Evolutionary conservation across 2,888 invertebrate species (phyloP).

Genomic region (Trichopria drosophilae): DNA sequence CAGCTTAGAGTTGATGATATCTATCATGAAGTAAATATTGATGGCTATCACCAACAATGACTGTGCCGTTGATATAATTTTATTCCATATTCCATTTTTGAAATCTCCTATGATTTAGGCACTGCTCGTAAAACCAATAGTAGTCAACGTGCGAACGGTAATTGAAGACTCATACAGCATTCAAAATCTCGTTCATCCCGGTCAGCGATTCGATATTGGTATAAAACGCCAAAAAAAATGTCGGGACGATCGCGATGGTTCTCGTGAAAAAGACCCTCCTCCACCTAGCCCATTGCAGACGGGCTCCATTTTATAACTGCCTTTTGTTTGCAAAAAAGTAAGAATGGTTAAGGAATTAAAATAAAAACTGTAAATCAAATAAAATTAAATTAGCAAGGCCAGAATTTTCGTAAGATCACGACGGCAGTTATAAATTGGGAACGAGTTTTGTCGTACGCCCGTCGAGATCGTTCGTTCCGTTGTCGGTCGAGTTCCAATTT

Average conservation of each 20-base stretch:
- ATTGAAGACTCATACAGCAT: conserved; percentile 83
- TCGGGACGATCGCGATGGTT: conserved; percentile 76
- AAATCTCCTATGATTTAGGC: conserved; percentile 81
- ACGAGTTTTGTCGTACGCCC: too few species aligned
- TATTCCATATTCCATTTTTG: conserved; percentile 71
- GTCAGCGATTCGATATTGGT: conserved; percentile 71
- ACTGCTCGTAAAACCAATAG: conserved; percentile 83
- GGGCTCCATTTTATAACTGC: too few species aligned
- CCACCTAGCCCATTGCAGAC: conserved; percentile 83
- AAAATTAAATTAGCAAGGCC: too few species aligned
- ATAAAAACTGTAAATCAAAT: too few species aligned
- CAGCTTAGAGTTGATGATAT: too few species aligned
- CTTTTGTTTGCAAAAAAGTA: too few species aligned
- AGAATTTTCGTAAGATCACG: too few species aligned
- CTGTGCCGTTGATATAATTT: conserved; percentile 4
- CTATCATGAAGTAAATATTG: conserved; percentile 11
- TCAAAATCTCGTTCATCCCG: conserved; percentile 81
- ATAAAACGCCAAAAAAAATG: conserved; percentile 71
- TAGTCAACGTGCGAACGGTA: conserved; percentile 88
- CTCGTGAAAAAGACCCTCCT: conserved; percentile 82
- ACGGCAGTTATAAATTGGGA: too few species aligned
- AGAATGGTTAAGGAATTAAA: too few species aligned
- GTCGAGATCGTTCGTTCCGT: too few species aligned
- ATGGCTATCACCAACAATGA: conserved; percentile 15
- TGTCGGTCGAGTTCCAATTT: too few species aligned